Evolutionary conservation across 2,113 vertebrate genomes (phyloP).

Genomic region (Acanthochromis polyacanthus): DNA sequence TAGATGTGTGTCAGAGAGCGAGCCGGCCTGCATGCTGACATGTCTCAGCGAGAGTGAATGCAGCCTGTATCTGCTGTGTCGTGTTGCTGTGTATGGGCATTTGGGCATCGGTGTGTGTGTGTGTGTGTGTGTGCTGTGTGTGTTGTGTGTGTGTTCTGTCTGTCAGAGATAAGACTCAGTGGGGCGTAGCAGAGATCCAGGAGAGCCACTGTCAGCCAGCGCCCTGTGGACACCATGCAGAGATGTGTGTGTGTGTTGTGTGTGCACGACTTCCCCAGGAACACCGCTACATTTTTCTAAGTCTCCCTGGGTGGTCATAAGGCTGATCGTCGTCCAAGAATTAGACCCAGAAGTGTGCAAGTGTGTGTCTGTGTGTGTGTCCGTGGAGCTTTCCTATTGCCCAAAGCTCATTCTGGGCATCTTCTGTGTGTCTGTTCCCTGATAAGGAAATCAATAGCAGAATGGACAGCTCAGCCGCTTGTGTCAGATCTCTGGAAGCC

Average conservation of each 20-base stretch:
- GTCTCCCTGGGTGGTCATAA: slow-evolving; percentile 59
- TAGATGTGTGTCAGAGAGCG: background rate
- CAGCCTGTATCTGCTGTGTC: slow-evolving; percentile 1
- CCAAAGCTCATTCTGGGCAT: slow-evolving; percentile 52
- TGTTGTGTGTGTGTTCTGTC: slow-evolving; percentile 59
- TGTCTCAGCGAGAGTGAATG: slow-evolving; percentile 15
- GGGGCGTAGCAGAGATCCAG: slow-evolving; percentile 67
- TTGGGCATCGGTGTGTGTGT: slow-evolving; percentile 22
- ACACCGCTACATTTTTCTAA: slow-evolving; percentile 45
- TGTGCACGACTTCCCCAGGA: slow-evolving; percentile 11
- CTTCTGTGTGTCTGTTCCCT: slow-evolving; percentile 58
- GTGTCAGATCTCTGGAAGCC: slow-evolving; percentile 45
- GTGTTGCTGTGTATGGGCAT: slow-evolving; percentile 13
- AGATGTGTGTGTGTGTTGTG: slow-evolving; percentile 26
- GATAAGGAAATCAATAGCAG: slow-evolving; percentile 73
- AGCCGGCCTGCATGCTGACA: slow-evolving; percentile 16
- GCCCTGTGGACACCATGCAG: slow-evolving; percentile 45
- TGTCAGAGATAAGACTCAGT: slow-evolving; percentile 77
- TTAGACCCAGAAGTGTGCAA: slow-evolving; percentile 50
- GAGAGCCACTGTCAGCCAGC: slow-evolving; percentile 61
- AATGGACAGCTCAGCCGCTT: slow-evolving; percentile 62
- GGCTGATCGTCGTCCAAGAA: slow-evolving; percentile 65
- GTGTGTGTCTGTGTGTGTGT: slow-evolving; percentile 34
- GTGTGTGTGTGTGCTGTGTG: slow-evolving; percentile 39
- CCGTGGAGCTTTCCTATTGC: slow-evolving; percentile 26